A percentile compares a stretch with the other conserved stretches of the same genome.
phyloP scores from a whole-genome alignment of 2,797 vertebrate species.

The Crax fasciolata region DNA sequence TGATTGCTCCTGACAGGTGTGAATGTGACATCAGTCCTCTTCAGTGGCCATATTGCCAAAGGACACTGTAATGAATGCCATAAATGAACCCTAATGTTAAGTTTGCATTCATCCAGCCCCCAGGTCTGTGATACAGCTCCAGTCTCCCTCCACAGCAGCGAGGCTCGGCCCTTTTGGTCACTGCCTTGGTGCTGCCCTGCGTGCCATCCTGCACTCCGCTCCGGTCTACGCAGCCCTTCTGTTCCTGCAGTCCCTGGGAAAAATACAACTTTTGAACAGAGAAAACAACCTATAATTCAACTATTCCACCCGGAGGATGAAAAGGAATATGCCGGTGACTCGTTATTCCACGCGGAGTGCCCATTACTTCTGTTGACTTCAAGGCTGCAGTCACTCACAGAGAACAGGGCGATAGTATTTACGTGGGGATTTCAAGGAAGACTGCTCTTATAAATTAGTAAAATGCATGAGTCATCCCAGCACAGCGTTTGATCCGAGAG shows the following conservation, averaged over 20 bases:
- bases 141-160: not conserved
- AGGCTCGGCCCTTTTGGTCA: not conserved
- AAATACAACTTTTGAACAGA: not conserved
- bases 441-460: constrained; percentile 84
- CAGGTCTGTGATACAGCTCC: not conserved
- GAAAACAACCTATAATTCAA: constrained; percentile 40
- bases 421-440: constrained; percentile 81
- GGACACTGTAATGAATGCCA: not conserved
- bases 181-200: not conserved
- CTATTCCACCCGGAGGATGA: not conserved
- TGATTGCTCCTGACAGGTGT: not conserved
- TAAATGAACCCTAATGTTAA: not conserved
- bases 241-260: not conserved
- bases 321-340: constrained; percentile 23
- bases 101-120: not conserved
- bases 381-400: constrained; percentile 63
- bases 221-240: not conserved
- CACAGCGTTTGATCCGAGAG: constrained; percentile 76
- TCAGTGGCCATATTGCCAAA: not conserved
- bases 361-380: constrained; percentile 72
- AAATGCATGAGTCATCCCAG: constrained; percentile 81
- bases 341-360: not conserved
- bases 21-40: not conserved
- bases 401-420: constrained; percentile 60
- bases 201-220: constrained; percentile 1